Evolutionary conservation across 2,113 vertebrate species (phyloP).

Genomic region (Protomyctophum bolini): DNA sequence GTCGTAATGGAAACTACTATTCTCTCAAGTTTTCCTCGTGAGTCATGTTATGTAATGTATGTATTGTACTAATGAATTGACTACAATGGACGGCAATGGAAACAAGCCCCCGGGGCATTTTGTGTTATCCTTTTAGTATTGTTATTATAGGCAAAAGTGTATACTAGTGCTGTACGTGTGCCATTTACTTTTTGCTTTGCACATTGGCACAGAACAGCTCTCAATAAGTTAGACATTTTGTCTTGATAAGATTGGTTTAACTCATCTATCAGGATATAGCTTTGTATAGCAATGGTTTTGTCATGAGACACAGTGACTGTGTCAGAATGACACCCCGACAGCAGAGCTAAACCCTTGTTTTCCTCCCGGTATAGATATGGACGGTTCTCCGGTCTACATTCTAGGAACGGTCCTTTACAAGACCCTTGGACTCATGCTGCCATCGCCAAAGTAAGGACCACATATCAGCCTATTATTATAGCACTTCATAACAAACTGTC

Average conservation of each 20-base stretch:
- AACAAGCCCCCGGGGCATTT: no score
- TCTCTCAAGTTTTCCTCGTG: no score
- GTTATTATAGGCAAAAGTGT: background rate
- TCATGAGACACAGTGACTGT: background rate
- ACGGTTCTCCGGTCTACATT: conserved; percentile 95
- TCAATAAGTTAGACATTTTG: conserved; percentile 2
- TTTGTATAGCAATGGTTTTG: background rate
- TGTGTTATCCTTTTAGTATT: no score
- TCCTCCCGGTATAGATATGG: conserved; percentile 84
- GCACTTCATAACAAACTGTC: no score
- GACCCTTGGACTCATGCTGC: conserved; percentile 96
- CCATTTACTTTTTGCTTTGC: background rate
- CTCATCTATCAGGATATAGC: no score
- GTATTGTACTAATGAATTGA: no score
- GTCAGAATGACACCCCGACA: background rate
- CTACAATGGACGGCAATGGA: no score
- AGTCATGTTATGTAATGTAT: no score
- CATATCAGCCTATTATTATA: background rate
- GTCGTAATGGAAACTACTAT: no score
- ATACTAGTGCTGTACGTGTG: background rate
- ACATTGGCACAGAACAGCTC: no score
- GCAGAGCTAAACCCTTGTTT: conserved; percentile 34
- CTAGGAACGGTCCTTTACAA: conserved; percentile 98
- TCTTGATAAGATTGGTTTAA: background rate
- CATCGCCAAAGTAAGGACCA: conserved; percentile 91